Conservation (phyloP, 2,113 vertebrate species). For the Mirounga angustirostris region DNA sequence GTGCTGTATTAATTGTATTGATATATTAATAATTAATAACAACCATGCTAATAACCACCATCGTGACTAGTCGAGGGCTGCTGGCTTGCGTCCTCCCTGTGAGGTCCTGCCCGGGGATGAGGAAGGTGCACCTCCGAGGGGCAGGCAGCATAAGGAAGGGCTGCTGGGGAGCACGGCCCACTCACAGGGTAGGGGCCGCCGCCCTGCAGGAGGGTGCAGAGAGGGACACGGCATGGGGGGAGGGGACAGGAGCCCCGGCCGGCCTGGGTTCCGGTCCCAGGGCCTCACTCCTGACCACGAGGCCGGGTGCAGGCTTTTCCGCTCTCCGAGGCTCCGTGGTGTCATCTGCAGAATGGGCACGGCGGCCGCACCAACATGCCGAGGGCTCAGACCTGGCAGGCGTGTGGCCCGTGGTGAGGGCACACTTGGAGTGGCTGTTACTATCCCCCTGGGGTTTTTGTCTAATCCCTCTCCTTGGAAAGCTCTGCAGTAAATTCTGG, state of each 20-base stretch:
- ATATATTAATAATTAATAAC: slow-evolving; percentile 57
- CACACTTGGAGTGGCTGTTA: accelerated
- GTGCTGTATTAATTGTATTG: background rate
- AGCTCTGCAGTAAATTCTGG: background rate
- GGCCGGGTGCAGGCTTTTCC: background rate
- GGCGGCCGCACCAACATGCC: accelerated
- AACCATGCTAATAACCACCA: background rate
- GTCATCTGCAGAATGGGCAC: accelerated
- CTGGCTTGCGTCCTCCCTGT: accelerated
- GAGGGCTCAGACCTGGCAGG: background rate
- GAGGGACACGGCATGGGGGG: background rate
- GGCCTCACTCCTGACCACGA: background rate
- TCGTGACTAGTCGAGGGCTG: background rate
- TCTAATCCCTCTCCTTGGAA: background rate
- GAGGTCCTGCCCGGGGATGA: accelerated
- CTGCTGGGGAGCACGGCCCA: accelerated
- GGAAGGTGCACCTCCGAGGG: background rate
- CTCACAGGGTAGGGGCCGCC: accelerated
- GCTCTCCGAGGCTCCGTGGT: accelerated
- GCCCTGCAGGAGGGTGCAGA: background rate
- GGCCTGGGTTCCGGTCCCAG: background rate
- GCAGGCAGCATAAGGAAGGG: background rate
- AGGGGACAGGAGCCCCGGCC: accelerated
- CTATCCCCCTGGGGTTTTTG: background rate
- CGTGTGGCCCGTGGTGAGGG: background rate